Conservation (phyloP, 2,113 vertebrate species). For the Gnathonemus echidnorhynchus region DNA sequence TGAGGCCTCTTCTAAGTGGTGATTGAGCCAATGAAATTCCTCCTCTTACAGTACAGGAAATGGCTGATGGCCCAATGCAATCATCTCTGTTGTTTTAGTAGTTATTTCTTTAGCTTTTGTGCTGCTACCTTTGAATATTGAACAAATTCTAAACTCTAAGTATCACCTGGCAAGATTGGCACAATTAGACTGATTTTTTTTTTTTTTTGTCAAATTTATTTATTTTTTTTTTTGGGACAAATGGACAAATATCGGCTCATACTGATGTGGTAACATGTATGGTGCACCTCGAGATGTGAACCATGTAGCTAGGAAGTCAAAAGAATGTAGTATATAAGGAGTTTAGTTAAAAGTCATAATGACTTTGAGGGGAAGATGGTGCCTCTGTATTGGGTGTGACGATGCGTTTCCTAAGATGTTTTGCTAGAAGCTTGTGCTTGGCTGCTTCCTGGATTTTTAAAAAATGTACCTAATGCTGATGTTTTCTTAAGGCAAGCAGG, state of each 20-base stretch:
- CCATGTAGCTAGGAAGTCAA: neutral
- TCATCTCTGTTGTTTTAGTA: neutral
- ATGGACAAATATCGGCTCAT: neutral
- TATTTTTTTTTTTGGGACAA: neutral
- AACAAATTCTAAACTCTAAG: neutral
- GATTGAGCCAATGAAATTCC: neutral
- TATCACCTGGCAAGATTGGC: neutral
- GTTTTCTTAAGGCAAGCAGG: neutral
- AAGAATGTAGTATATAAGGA: neutral
- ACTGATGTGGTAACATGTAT: neutral
- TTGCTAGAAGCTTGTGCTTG: neutral
- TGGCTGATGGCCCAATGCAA: neutral
- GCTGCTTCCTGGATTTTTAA: neutral
- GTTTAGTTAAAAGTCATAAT: neutral
- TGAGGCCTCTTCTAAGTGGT: neutral
- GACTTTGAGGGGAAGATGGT: neutral
- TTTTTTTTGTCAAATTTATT: neutral
- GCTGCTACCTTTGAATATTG: neutral
- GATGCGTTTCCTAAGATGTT: neutral
- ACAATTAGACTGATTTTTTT: neutral
- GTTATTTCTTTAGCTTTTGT: neutral
- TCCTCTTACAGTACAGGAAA: neutral
- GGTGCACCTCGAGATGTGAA: neutral
- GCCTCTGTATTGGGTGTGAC: neutral
- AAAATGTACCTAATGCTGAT: neutral